A percentile compares a stretch with the other conserved stretches of the same genome.
Evolutionary conservation across 2,888 invertebrate genomes (phyloP).

Genomic region (Papilio demoleus): DNA sequence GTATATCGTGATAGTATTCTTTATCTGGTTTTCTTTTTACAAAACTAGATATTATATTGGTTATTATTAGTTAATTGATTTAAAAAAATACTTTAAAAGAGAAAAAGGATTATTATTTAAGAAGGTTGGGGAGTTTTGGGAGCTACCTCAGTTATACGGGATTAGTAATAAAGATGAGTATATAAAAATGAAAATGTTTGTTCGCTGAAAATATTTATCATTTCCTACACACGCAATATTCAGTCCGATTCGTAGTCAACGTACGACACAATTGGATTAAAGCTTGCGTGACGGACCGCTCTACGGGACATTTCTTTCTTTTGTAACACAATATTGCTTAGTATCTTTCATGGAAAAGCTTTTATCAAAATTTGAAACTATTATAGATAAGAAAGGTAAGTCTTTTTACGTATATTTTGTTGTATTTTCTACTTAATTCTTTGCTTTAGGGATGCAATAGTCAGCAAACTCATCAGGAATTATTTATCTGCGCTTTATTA

Average conservation of each 20-base stretch:
- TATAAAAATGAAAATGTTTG: constrained; percentile 35
- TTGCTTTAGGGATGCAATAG: no score
- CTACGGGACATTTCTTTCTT: constrained; percentile 30
- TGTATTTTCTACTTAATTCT: not conserved
- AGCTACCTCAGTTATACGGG: no score
- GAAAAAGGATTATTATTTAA: no score
- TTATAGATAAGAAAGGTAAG: not conserved
- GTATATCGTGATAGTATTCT: no score
- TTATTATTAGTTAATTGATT: no score
- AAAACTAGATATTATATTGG: no score
- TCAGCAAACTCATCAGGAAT: no score
- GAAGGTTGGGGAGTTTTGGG: no score
- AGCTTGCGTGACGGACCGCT: constrained; percentile 64
- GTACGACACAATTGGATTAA: constrained; percentile 76
- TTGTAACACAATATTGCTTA: constrained; percentile 25
- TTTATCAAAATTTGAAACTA: constrained; percentile 12
- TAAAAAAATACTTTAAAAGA: no score
- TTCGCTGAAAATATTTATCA: constrained; percentile 55
- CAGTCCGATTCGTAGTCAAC: constrained; percentile 73
- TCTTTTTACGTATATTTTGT: not conserved
- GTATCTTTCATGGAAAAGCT: constrained; percentile 8
- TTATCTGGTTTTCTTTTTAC: no score
- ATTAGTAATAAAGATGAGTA: not conserved
- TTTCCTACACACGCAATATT: constrained; percentile 36
- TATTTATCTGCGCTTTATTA: no score